Evolutionary conservation across 2,888 invertebrate genomes (phyloP), one percentile per base, ranked within the genome.

Genomic region (Dascillus cervinus): DNA sequence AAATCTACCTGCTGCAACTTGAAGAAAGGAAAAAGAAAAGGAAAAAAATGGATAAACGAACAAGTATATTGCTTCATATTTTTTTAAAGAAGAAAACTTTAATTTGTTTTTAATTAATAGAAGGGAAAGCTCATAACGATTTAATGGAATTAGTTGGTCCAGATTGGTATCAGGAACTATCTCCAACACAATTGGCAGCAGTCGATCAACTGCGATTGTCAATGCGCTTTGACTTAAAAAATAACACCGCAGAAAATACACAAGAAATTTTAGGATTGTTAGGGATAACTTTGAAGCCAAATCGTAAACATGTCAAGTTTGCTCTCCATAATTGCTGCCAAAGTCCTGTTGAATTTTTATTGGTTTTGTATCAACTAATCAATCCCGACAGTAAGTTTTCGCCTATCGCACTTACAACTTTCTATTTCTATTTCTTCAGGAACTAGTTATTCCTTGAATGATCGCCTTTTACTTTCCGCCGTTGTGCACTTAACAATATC

Each of bases 111-210:
- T 14, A 8, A 22, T 22, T 40, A 46, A 26, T 34, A 51, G 52
- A 26, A 4, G 13, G 25, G 8, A 20, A n/a, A n/a, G 33, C 17
- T 2, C 50, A 53, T 19, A 20, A 28, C 5, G 12, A 29, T 10
- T 26, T 50, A 22, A 22, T 47, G 11, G 22, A 33, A 25, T 22
- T 46, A 21, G 49, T 49, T 9, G 62, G 62, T 2, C 64, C 63
- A 1, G 52, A 43, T 11, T 64, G 64, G 64, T 64, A 46, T 32
- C 60, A 62, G 46, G 63, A 64, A 49, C 39, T 63, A 11, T 62
- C 60, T 3, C 55, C 55, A 1, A 47, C 50, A 13, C 64, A 64
- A 42, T 29, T 58, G 13, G 27, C 24, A 26, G 41, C 48, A 2
- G 47, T 56, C 1, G 60, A 64, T 30, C 22, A 44, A 11, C 39